These are phyloP conservation scores for Noctua comes DNA, from an alignment of 2,888 invertebrate species.

Conservation along the genomic window DNA sequence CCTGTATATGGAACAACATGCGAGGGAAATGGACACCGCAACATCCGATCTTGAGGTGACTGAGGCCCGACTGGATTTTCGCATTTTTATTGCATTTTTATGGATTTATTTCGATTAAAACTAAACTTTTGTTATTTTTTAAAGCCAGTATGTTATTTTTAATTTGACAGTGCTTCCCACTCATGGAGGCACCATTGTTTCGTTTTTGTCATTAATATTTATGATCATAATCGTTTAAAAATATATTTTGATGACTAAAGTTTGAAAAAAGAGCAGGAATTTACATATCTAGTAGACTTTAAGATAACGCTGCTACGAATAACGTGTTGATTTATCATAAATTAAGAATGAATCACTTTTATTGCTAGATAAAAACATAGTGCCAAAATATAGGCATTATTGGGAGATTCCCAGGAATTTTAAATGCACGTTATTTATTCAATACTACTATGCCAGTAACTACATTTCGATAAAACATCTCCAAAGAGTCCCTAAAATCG, in stretches of 20 bases:
- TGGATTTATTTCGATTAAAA: constrained; percentile 55
- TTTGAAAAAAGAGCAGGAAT: constrained; percentile 2
- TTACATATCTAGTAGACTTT: constrained; percentile 11
- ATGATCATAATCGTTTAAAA: neutral
- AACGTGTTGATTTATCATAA: constrained; percentile 13
- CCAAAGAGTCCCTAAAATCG: neutral
- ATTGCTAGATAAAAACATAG: neutral
- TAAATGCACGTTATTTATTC: neutral
- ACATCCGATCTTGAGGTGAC: constrained; percentile 82
- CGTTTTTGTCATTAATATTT: neutral
- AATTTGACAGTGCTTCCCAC: constrained; percentile 53
- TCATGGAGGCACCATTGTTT: constrained; percentile 29
- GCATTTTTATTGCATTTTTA: constrained; percentile 63
- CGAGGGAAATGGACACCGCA: constrained; percentile 88
- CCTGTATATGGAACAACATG: constrained; percentile 83
- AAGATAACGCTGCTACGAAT: constrained; percentile 22
- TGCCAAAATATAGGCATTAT: neutral
- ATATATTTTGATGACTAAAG: constrained; percentile 12
- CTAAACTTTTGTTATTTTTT: constrained; percentile 15
- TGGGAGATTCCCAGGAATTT: neutral
- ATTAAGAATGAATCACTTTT: constrained; percentile 22
- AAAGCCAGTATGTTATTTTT: constrained; percentile 33
- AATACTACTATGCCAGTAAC: neutral
- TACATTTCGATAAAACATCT: neutral
- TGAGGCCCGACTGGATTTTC: constrained; percentile 54